Base-by-base conservation (phyloP, 2,113 vertebrate genomes). In the Clinocottus analis region DNA sequence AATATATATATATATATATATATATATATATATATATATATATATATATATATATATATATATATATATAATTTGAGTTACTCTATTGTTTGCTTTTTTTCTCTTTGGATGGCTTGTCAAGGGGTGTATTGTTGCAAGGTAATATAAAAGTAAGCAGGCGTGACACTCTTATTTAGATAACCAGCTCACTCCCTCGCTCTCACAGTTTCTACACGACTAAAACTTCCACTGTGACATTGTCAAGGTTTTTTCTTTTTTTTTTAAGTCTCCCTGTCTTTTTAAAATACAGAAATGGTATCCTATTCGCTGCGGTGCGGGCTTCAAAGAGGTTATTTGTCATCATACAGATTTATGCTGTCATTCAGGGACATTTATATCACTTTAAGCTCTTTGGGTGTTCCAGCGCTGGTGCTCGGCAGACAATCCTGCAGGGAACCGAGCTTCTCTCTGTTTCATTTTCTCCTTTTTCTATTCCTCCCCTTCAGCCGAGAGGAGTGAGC, bases 311-410 rank as follows among this genome's bases (percentile, higher is more conserved):
- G 77, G 83, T 90, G 43, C 63, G 7, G 82, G 89, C 91, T 93
- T 94, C 90, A 94, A 92, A 93, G 87, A 91, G 88, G 92, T 90
- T 92, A 94, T 95, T 94, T 94, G 92, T 94, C 94, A 93, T 92
- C 91, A 82, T 90, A 73, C 89, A 91, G 91, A 94, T 94, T 93
- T 93, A 91, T 86, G 79, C 92, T 91, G 91, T 93, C 93, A 93
- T 91, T 94, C 92, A 88, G 89, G 86, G 89, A 91, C 91, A 93
- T 94, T 94, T 94, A 92, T 93, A 94, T 93, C 90, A 90, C 89
- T 94, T 94, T 93, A 94, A 93, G 91, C 92, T 92, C 77, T 91
- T 89, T 80, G 82, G 87, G 72, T 89, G 81, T 90, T 92, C 84
- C 65, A 73, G 79, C 83, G 88, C 56, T 82, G 86, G 77, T 45